Percentiles rank a stretch among this genome's conserved stretches.
These are phyloP conservation scores for Scomber colias DNA, from an alignment of 2,113 vertebrate species.

Conservation along the genomic window DNA sequence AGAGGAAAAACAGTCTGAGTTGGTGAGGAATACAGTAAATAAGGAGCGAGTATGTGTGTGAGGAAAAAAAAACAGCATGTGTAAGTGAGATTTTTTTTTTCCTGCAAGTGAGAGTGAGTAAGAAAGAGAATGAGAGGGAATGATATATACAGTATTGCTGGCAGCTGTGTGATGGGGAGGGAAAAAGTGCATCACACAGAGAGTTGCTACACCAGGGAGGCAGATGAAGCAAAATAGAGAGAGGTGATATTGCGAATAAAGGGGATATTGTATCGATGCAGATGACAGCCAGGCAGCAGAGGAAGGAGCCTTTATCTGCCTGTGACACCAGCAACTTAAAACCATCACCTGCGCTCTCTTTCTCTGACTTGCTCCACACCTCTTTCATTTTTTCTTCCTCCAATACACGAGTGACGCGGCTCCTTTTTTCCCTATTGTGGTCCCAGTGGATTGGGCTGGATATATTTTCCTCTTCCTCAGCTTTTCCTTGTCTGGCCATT, in stretches of 20 bases:
- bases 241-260: constrained; percentile 72
- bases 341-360: constrained; percentile 69
- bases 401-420: constrained; percentile 44
- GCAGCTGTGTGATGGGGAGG: constrained; percentile 69
- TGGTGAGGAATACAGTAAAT: constrained; percentile 12
- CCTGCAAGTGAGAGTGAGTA: constrained; percentile 10
- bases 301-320: constrained; percentile 72
- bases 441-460: constrained; percentile 55
- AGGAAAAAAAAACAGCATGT: constrained; percentile 33
- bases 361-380: constrained; percentile 59
- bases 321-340: constrained; percentile 73
- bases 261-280: constrained; percentile 70
- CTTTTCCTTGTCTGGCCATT: constrained; percentile 41
- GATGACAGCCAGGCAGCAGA: constrained; percentile 68
- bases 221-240: constrained; percentile 70
- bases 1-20: constrained; percentile 9
- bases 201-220: constrained; percentile 66
- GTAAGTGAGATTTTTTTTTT: constrained; percentile 40
- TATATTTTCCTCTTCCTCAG: constrained; percentile 53
- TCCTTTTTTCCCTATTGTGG: constrained; percentile 44
- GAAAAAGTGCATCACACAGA: constrained; percentile 63
- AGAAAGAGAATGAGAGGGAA: constrained; percentile 57
- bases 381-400: constrained; percentile 43
- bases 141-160: constrained; percentile 67
- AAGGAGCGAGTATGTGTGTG: constrained; percentile 15